These are phyloP conservation scores for Athalia cordata DNA, from an alignment of 2,888 invertebrate species.

Conservation along the genomic window DNA sequence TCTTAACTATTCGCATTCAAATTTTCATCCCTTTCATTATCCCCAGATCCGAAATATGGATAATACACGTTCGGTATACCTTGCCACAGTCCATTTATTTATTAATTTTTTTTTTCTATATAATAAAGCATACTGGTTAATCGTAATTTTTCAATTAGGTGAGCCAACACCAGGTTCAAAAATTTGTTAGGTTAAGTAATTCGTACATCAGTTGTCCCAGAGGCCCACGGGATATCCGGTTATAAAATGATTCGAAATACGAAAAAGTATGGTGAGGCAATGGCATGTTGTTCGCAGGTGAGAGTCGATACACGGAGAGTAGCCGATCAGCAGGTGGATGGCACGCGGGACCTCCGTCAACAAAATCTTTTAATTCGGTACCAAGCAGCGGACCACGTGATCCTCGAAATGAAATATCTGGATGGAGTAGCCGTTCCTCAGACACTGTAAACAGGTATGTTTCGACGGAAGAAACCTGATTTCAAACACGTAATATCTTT, in stretches of 20 bases:
- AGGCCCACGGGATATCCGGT: no score
- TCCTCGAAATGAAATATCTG: conserved; percentile 68
- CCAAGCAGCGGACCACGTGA: conserved; percentile 67
- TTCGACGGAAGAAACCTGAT: neutral
- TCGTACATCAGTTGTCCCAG: no score
- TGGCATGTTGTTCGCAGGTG: conserved; percentile 58
- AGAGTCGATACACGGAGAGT: conserved; percentile 69
- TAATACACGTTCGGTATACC: neutral
- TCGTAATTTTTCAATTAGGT: neutral
- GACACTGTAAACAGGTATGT: conserved; percentile 68
- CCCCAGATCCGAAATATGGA: neutral
- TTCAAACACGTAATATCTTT: neutral
- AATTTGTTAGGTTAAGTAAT: no score
- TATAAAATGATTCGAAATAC: neutral
- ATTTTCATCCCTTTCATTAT: neutral
- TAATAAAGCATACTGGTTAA: conserved; percentile 27
- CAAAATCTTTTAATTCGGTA: conserved; percentile 70
- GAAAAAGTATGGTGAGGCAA: conserved; percentile 1
- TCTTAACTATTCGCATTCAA: neutral
- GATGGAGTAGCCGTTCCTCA: conserved; percentile 70
- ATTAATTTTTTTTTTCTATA: conserved; percentile 3
- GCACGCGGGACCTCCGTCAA: conserved; percentile 69
- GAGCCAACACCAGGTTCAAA: neutral
- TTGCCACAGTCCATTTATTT: neutral
- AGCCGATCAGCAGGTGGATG: conserved; percentile 69